These are phyloP conservation scores for Simalia tracyae DNA, from an alignment of 2,797 vertebrate species.

Conservation along the genomic window DNA sequence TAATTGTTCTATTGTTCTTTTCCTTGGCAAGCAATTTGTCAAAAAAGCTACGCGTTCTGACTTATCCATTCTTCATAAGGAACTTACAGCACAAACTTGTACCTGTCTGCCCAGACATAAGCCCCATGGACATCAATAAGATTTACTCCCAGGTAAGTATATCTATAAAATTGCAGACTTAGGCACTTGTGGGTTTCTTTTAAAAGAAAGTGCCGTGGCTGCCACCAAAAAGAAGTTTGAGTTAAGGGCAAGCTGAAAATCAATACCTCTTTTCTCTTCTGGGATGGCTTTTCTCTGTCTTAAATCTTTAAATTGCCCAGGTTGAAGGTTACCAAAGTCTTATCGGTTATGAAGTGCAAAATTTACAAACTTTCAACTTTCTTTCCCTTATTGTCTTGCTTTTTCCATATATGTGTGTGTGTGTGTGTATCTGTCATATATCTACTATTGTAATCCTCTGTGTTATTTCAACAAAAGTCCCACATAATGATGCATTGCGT, in stretches of 20 bases:
- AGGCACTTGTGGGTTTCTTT: conserved; percentile 5
- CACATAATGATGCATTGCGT: not conserved
- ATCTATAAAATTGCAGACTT: conserved; percentile 1
- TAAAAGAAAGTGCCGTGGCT: not conserved
- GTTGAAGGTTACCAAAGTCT: not conserved
- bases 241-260: conserved; percentile 24
- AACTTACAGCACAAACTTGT: not conserved
- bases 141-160: not conserved
- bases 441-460: not conserved
- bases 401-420: not conserved
- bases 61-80: not conserved
- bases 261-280: conserved; percentile 3
- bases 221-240: not conserved
- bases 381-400: not conserved
- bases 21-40: not conserved
- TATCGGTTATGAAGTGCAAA: conserved; percentile 1
- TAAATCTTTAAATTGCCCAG: not conserved
- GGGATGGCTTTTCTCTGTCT: conserved; percentile 13
- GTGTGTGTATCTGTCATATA: not conserved
- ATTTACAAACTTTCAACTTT: not conserved
- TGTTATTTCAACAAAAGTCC: not conserved
- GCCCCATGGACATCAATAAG: not conserved
- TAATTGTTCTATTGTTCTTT: not conserved
- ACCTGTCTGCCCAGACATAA: not conserved
- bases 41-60: not conserved